phyloP scores from a whole-genome alignment of 2,113 vertebrate species.

The Callopanchax toddi region DNA sequence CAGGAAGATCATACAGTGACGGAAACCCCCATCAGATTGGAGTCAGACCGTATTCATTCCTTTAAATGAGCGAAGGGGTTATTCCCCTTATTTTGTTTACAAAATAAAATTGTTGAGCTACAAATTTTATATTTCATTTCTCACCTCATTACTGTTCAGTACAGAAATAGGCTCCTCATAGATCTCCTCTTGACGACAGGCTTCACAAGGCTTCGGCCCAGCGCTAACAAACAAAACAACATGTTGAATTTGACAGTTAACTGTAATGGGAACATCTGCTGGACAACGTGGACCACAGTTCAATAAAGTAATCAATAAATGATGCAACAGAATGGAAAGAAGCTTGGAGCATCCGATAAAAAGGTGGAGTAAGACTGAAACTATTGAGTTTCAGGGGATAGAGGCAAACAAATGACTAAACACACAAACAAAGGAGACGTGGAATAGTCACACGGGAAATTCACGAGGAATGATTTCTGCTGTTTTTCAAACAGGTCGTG shows the following conservation, averaged over 20 bases:
- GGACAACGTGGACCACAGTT: background rate
- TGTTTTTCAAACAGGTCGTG: background rate
- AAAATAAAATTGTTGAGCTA: no score
- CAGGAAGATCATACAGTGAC: slow-evolving; percentile 16
- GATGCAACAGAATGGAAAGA: slow-evolving; percentile 8
- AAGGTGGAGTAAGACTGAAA: background rate
- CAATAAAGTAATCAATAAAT: slow-evolving; percentile 5
- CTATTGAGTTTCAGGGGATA: background rate
- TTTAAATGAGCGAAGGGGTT: slow-evolving; percentile 8
- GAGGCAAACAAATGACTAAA: slow-evolving; percentile 2
- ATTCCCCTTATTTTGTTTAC: no score
- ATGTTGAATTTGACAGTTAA: slow-evolving; percentile 16
- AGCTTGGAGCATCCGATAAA: background rate
- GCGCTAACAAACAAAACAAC: slow-evolving; percentile 74
- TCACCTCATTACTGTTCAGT: slow-evolving; percentile 80
- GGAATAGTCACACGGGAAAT: background rate
- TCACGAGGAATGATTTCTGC: background rate
- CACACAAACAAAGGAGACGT: background rate
- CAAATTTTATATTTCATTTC: no score
- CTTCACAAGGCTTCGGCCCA: slow-evolving; percentile 90
- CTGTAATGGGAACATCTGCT: background rate
- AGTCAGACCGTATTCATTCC: background rate
- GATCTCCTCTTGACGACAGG: slow-evolving; percentile 89
- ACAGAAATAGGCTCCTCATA: slow-evolving; percentile 90
- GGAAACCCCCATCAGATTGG: slow-evolving; percentile 10